Percentiles rank a stretch among this genome's conserved stretches.
phyloP scores from a whole-genome alignment of 2,113 vertebrate species.

The Danionella cerebrum region DNA sequence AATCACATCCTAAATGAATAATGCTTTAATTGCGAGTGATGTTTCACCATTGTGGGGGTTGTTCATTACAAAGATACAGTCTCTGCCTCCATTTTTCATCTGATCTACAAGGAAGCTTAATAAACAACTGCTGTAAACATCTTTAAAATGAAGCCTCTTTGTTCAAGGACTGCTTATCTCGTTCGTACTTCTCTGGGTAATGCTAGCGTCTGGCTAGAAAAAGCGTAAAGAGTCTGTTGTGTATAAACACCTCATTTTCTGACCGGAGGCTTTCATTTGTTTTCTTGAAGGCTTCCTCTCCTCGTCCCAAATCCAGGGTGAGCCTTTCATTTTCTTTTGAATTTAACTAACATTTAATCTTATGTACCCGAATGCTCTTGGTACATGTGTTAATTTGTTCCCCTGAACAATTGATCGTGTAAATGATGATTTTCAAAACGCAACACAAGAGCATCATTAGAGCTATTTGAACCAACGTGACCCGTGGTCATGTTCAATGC shows the following conservation, averaged over 20 bases:
- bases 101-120: not conserved
- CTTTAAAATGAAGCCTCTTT: not conserved
- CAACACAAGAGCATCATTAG: not conserved
- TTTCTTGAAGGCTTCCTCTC: constrained; percentile 62
- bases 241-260: too few relatives aligned
- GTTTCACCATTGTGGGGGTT: not conserved
- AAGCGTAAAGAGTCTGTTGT: not conserved
- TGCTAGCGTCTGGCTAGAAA: not conserved
- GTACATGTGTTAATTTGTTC: not conserved
- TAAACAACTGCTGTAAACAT: not conserved
- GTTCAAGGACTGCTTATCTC: not conserved
- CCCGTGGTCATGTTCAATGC: not conserved
- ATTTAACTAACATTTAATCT: not conserved
- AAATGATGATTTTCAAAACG: not conserved
- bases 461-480: not conserved
- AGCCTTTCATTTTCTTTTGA: constrained; percentile 34
- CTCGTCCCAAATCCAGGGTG: constrained; percentile 70
- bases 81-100: not conserved
- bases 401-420: too few relatives aligned
- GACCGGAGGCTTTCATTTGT: constrained; percentile 23
- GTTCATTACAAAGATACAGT: constrained; percentile 16
- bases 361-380: not conserved
- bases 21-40: not conserved
- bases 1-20: not conserved
- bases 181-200: not conserved